Evolutionary conservation across 1,140 invertebrate species (phyloP).

Genomic region (Apis laboriosa): DNA sequence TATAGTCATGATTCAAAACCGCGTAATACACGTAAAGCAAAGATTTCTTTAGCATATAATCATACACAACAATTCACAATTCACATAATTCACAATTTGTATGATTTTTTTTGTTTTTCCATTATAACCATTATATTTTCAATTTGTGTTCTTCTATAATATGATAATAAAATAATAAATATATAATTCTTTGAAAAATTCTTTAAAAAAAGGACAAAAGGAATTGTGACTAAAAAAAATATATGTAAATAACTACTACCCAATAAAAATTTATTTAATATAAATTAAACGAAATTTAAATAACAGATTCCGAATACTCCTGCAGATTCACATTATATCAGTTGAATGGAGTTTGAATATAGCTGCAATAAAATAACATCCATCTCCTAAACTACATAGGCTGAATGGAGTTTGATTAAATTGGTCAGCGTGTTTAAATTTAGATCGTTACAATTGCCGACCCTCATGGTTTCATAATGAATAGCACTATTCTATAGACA

Average conservation of each 20-base stretch:
- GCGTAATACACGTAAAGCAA: background rate
- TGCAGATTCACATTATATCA: constrained; percentile 7
- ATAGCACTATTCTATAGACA: constrained; percentile 26
- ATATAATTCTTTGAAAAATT: too few species aligned
- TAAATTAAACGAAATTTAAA: background rate
- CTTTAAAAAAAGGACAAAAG: background rate
- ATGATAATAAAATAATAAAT: too few species aligned
- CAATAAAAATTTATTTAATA: background rate
- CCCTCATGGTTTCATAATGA: constrained; percentile 44
- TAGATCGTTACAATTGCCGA: constrained; percentile 65
- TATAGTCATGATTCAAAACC: background rate
- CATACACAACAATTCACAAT: background rate
- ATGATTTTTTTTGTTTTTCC: background rate
- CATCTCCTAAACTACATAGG: constrained; percentile 58
- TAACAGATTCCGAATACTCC: background rate
- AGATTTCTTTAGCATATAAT: background rate
- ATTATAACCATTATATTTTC: background rate
- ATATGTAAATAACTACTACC: background rate
- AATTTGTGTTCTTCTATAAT: background rate
- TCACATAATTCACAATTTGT: background rate
- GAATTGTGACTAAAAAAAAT: background rate
- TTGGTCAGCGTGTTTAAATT: constrained; percentile 63
- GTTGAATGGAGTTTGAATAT: constrained; percentile 40
- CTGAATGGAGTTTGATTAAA: constrained; percentile 68
- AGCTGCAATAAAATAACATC: constrained; percentile 59